phyloP scores from a whole-genome alignment of 2,888 invertebrate genomes.

The Monoplex corrugatus region DNA sequence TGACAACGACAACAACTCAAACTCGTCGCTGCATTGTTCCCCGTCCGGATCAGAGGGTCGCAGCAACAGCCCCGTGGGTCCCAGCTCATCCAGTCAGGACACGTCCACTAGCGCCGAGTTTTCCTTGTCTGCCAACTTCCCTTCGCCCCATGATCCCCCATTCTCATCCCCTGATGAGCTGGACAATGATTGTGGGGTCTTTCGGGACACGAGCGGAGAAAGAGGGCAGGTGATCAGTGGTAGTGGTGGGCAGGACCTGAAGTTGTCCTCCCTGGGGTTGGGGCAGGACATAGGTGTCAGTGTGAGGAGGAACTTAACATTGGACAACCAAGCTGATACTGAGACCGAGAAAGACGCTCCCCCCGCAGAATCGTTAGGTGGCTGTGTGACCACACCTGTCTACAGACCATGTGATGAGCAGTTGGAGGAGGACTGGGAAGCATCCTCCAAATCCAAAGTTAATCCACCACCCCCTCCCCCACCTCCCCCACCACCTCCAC shows the following conservation, averaged over 20 bases:
- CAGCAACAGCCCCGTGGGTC: constrained; percentile 63
- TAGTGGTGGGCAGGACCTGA: not conserved
- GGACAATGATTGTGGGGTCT: constrained; percentile 26
- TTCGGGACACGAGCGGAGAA: not conserved
- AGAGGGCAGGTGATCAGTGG: not conserved
- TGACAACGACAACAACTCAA: constrained; percentile 50
- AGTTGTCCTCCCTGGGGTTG: not conserved
- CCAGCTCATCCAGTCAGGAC: constrained; percentile 64
- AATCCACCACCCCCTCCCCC: constrained; percentile 55
- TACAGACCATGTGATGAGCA: not conserved
- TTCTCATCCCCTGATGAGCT: constrained; percentile 62
- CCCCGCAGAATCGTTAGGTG: not conserved
- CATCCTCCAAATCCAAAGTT: constrained; percentile 48
- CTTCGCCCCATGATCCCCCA: constrained; percentile 60
- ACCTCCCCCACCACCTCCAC: constrained; percentile 52
- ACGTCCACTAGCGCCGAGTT: constrained; percentile 71
- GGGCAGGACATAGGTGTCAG: not conserved
- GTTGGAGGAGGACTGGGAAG: constrained; percentile 67
- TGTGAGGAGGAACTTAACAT: constrained; percentile 2
- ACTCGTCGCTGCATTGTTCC: constrained; percentile 54
- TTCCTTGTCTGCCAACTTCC: constrained; percentile 63
- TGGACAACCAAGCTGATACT: not conserved
- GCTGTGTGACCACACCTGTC: not conserved
- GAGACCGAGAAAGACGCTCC: not conserved
- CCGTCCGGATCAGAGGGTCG: constrained; percentile 59